Evolutionary conservation across 2,888 invertebrate species (phyloP).

Genomic region (Meta bourneti): DNA sequence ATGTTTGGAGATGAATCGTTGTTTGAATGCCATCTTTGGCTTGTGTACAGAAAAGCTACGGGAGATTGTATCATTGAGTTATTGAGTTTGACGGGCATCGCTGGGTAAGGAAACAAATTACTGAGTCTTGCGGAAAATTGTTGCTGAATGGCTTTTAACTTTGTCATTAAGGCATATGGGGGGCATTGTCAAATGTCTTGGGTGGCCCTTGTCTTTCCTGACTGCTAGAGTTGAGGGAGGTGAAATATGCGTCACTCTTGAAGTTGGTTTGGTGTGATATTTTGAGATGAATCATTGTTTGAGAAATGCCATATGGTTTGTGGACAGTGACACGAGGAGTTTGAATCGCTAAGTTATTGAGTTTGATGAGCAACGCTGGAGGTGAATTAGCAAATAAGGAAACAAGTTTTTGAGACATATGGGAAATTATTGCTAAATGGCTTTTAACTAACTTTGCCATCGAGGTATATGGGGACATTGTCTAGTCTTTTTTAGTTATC

Average conservation of each 20-base stretch:
- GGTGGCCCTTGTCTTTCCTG: not conserved
- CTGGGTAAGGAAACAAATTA: too few relatives aligned
- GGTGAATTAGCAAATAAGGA: too few relatives aligned
- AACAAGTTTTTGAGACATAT: too few relatives aligned
- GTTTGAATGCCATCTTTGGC: not conserved
- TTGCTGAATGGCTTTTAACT: not conserved
- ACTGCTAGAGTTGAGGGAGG: not conserved
- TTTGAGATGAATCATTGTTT: not conserved
- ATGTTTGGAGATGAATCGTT: not conserved
- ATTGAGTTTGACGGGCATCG: too few relatives aligned
- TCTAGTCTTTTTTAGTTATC: too few relatives aligned
- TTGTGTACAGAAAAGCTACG: too few relatives aligned
- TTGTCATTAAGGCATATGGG: not conserved
- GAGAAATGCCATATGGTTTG: not conserved
- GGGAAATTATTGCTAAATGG: not conserved
- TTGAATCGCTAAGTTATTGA: too few relatives aligned
- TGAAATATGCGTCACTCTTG: not conserved
- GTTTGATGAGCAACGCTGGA: too few relatives aligned
- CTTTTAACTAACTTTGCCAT: not conserved
- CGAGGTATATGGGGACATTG: not conserved
- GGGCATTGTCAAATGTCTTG: too few relatives aligned
- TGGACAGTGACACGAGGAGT: too few relatives aligned
- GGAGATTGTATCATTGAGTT: too few relatives aligned
- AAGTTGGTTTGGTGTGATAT: not conserved
- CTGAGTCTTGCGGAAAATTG: not conserved